Base-by-base conservation (phyloP, 2,113 vertebrate genomes). In the Perca flavescens region DNA sequence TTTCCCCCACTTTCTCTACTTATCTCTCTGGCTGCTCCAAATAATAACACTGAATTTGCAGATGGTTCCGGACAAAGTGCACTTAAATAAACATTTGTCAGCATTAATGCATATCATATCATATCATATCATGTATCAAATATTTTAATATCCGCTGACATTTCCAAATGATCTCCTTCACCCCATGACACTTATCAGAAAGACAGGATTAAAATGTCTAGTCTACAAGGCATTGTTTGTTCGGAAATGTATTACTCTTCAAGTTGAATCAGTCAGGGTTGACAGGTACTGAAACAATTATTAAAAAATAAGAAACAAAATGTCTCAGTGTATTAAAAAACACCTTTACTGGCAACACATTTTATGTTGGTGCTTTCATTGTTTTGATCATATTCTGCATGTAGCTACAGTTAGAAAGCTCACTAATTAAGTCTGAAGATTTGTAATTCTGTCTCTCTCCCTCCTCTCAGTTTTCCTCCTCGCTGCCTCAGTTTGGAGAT, bases 391-490 rank as follows among this genome's bases (percentile, higher is more conserved):
- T 69, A 73, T 56, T 22, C 4, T 71, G 3, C 63, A 12, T 74
- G 28, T 2, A 77, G 60, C 28, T 21, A 28, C 62, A 68, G 7
- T 72, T 52, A 25, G 13, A 81, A 57, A 60, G 53, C 50, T 64
- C 54, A 21, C 72, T 75, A 56, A 73, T 81, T 74, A 80, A 65
- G 34, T 74, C 43, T 76, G n/a, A 73, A 53, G 47, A 74, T 40
- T 52, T 57, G n/a, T 61, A 73, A 71, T 67, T 31, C 50, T 70
- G 34, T 80, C 61, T 60, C 14, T 12, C 34, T 28, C 62, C 12
- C 47, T 56, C n/a, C 21, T 65, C 72, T 7, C 7, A 56, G 49
- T 46, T 79, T 10, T 36, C 69, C 61, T 79, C 83, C 52, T 53
- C 1, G 6, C 16, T 71, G 62, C 21, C 28, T 80, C 34, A 74